Evolutionary conservation across 35 echinoderm and acorn worm species (phyloP).

Genomic region (Apostichopus californicus): DNA sequence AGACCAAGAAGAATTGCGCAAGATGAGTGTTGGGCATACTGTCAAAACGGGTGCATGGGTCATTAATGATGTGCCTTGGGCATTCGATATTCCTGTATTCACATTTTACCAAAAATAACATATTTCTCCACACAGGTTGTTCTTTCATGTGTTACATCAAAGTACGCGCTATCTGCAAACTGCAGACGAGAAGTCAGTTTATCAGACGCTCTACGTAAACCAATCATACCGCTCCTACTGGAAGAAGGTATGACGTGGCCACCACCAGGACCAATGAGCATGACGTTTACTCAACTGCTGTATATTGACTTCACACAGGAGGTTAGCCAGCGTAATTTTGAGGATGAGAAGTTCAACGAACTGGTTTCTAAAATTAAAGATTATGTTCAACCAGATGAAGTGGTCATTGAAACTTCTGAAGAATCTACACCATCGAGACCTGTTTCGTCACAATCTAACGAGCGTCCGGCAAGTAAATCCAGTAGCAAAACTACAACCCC

Average conservation of each 20-base stretch:
- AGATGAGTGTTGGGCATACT: too few relatives aligned
- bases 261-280: conserved; percentile 93
- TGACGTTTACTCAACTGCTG: conserved; percentile 93
- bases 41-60: too few relatives aligned
- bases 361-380: conserved; percentile 70
- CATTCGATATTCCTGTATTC: too few relatives aligned
- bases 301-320: conserved; percentile 92
- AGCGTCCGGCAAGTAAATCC: not conserved
- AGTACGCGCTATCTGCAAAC: conserved; percentile 93
- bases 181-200: conserved; percentile 93
- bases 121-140: conserved; percentile 71
- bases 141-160: conserved; percentile 82
- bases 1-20: too few relatives aligned
- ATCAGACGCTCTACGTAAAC: conserved; percentile 84
- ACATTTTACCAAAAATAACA: not conserved
- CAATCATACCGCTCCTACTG: conserved; percentile 83
- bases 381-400: conserved; percentile 54
- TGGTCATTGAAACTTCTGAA: not conserved
- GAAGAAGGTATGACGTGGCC: conserved; percentile 87
- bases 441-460: not conserved
- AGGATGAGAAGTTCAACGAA: conserved; percentile 91
- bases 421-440: conserved; percentile 2
- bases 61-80: too few relatives aligned
- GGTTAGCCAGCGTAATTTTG: conserved; percentile 57
- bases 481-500: not conserved